These are phyloP conservation scores for Odocoileus virginianus DNA, from an alignment of 2,113 vertebrate genomes.

Conservation along the genomic window DNA sequence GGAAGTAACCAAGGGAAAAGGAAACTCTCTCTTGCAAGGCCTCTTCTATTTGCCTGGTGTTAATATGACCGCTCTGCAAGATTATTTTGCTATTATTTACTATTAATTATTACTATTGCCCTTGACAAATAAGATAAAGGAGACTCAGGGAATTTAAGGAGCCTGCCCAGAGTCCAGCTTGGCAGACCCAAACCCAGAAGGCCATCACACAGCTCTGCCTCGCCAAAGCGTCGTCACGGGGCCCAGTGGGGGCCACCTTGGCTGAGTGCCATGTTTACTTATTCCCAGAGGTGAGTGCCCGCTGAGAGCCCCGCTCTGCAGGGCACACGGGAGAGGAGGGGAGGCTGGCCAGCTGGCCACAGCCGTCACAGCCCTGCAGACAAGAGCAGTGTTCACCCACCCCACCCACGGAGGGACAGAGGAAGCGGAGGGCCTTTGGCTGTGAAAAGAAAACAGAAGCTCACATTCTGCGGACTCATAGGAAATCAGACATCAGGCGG, in stretches of 20 bases:
- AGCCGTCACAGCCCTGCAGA: background rate
- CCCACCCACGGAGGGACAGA: background rate
- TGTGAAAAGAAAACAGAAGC: background rate
- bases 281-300: background rate
- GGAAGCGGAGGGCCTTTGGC: background rate
- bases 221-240: fast-evolving
- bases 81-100: background rate
- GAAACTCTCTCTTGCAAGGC: background rate
- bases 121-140: background rate
- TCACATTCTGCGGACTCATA: background rate
- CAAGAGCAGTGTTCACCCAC: background rate
- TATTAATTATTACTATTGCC: background rate
- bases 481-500: background rate
- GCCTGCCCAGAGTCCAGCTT: background rate
- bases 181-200: background rate
- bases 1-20: background rate
- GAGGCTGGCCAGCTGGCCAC: background rate
- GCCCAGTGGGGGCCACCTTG: background rate
- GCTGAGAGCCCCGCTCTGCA: background rate
- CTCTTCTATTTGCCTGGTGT: background rate
- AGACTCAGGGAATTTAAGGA: background rate
- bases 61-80: background rate
- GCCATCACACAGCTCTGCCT: background rate
- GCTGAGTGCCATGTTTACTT: background rate
- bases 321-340: fast-evolving